Conservation (phyloP, 1,140 invertebrate genomes). For the Dolichoris vasculosae region DNA sequence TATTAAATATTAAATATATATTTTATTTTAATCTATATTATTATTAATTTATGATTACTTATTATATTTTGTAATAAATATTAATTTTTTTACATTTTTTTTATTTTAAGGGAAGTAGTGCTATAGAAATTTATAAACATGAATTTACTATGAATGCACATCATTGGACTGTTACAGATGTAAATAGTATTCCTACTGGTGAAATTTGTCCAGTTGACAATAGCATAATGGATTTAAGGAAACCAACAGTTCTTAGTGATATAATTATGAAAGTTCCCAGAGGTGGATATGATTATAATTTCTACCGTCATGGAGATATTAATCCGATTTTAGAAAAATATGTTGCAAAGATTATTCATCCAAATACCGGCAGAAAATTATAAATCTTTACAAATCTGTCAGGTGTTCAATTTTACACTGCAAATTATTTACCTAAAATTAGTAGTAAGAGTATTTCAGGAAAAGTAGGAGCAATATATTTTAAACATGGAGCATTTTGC, state of each 20-base stretch:
- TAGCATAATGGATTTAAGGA: slow-evolving; percentile 78
- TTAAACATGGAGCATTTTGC: slow-evolving; percentile 88
- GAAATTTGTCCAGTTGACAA: slow-evolving; percentile 78
- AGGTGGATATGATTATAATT: slow-evolving; percentile 82
- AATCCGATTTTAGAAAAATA: slow-evolving; percentile 54
- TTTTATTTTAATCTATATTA: slow-evolving; percentile 21
- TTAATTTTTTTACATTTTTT: slow-evolving; percentile 35
- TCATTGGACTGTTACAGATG: slow-evolving; percentile 84
- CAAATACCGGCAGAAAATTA: slow-evolving; percentile 81
- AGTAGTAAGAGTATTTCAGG: slow-evolving; percentile 75
- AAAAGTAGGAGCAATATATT: slow-evolving; percentile 82
- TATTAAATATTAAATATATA: slow-evolving; percentile 9
- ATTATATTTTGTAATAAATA: neutral
- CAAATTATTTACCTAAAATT: slow-evolving; percentile 81
- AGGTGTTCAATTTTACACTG: slow-evolving; percentile 93
- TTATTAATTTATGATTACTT: neutral
- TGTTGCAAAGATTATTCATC: slow-evolving; percentile 79
- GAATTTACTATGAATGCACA: slow-evolving; percentile 84
- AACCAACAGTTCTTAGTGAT: slow-evolving; percentile 72
- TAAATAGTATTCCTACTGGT: slow-evolving; percentile 87
- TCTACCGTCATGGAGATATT: slow-evolving; percentile 73
- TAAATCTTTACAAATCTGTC: slow-evolving; percentile 90
- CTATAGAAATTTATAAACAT: slow-evolving; percentile 82
- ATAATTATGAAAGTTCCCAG: slow-evolving; percentile 71
- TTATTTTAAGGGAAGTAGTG: slow-evolving; percentile 68